Evolutionary conservation across 2,797 vertebrate species (phyloP), one percentile per base, ranked within the genome.

Genomic region (Cetoscarus ocellatus): DNA sequence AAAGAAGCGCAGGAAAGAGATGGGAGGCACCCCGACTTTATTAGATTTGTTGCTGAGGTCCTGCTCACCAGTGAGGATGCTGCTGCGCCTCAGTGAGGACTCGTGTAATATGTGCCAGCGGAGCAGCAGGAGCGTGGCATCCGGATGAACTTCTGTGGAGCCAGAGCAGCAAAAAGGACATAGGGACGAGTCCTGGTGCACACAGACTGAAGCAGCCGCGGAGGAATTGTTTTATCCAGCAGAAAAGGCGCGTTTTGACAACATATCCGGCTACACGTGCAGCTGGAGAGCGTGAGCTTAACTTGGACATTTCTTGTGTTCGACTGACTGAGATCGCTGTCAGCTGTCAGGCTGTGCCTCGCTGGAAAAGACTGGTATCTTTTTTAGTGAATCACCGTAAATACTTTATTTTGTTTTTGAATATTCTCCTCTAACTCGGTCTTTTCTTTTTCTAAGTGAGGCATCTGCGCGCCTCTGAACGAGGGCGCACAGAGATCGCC

Each of bases 21-120:
- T 86, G 86, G 89, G 91, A 91, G 87, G 86, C 77, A 85, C 77
- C 86, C 50, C 47, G 80, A 61, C 82, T 88, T 51, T 88, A 83
- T 86, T 88, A 85, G 77, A 80, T 84, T 79, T 67, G n/a, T 67
- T 81, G 63, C 71, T 64, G 59, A 71, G 73, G 84, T 91, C 82
- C 83, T 67, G 84, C 66, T 83, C 86, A 76, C 80, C 73, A 82
- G 67, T 71, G 64, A 71, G 75, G 83, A 85, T 82, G 83, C 79
- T 68, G 79, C 85, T 79, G 77, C 83, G 84, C 83, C 67, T 73
- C 88, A 49, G 75, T 9, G 48, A 77, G 82, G 59, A 58, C 64
- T 67, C 65, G 51, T 57, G 67, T 34, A 77, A 71, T 83, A 80
- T 75, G 71, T 70, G 68, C 82, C 63, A 55, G 64, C 19, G 74